Conservation (phyloP, 1,140 invertebrate species). For the Dendrolimus kikuchii region DNA sequence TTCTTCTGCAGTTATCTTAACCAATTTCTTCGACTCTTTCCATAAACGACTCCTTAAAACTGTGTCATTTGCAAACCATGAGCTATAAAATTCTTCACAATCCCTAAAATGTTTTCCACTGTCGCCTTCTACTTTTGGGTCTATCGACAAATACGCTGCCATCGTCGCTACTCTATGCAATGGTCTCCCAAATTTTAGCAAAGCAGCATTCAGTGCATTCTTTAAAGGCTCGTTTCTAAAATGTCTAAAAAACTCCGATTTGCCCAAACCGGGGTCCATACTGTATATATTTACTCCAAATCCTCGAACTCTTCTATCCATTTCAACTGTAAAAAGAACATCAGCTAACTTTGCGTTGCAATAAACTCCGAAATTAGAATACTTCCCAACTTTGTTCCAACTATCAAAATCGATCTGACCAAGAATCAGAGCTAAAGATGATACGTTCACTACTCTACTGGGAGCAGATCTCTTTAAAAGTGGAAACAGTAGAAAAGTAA, state of each 20-base stretch:
- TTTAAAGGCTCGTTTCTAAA: slow-evolving; percentile 65
- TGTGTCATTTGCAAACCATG: slow-evolving; percentile 36
- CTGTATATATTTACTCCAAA: slow-evolving; percentile 79
- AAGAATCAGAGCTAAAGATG: slow-evolving; percentile 56
- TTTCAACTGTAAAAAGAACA: slow-evolving; percentile 78
- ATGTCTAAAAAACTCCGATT: slow-evolving; percentile 81
- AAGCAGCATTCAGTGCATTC: slow-evolving; percentile 33
- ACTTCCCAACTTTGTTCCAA: slow-evolving; percentile 71
- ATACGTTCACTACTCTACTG: slow-evolving; percentile 73
- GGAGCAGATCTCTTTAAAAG: slow-evolving; percentile 73
- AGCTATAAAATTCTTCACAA: slow-evolving; percentile 56
- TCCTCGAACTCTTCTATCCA: slow-evolving; percentile 72
- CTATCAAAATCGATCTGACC: slow-evolving; percentile 80
- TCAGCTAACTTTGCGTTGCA: slow-evolving; percentile 83
- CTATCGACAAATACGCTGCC: slow-evolving; percentile 78
- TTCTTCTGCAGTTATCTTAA: slow-evolving; percentile 27
- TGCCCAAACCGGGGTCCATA: slow-evolving; percentile 86
- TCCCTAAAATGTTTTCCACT: slow-evolving; percentile 75
- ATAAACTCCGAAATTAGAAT: slow-evolving; percentile 73
- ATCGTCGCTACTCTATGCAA: slow-evolving; percentile 80
- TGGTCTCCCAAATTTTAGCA: slow-evolving; percentile 55
- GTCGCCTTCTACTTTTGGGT: slow-evolving; percentile 73
- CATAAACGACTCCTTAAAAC: slow-evolving; percentile 26
- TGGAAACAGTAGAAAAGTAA: slow-evolving; percentile 73
- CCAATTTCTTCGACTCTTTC: slow-evolving; percentile 32